Base-by-base conservation (phyloP, 2,797 vertebrate species). In the Hypotaenidia philippensis region DNA sequence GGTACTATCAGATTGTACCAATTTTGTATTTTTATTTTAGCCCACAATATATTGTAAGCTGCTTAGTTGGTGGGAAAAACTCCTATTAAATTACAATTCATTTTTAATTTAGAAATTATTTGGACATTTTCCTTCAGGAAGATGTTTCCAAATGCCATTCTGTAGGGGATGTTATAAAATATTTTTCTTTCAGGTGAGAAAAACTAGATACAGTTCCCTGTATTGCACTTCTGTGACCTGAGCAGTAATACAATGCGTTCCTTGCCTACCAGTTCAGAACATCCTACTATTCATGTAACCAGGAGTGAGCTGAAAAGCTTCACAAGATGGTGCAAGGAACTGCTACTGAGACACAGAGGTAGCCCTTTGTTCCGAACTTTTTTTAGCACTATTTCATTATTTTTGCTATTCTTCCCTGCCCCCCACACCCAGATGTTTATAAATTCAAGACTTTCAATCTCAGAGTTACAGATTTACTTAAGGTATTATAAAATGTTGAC, bases 171-270 rank as follows among this genome's bases (percentile, higher is more conserved):
- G 5, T 21, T 78, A 61, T 5, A 59, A 0, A 6, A 11, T 26
- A 76, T 53, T 70, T 82, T 61, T 69, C 57, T 79, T 83, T 72
- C 69, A 90, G 45, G 34, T 83, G 20, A 83, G 65, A 75, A 94
- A 92, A 93, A 21, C n/a, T 65, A 86, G 53, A 81, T 49, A 34
- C 6, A 75, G 64, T 7, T 74, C 56, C 49, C 19, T 26, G 14
- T 61, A 31, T 31, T 72, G 61, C 59, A 63, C 86, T 94, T 90
- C 34, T n/a, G 27, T 64, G 74, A 92, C 74, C 80, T 50, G 13
- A 65, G 61, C 61, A 56, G 87, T 83, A 94, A 96, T 88, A 95
- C 82, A 89, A 91, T 57, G 49, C 7, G 9, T 64, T 92, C 87
- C 71, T 72, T 10, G 4, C 40, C 32, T n/a, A 18, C 4, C 1